phyloP scores from a whole-genome alignment of 2,888 invertebrate species.

The Agrochola lota region DNA sequence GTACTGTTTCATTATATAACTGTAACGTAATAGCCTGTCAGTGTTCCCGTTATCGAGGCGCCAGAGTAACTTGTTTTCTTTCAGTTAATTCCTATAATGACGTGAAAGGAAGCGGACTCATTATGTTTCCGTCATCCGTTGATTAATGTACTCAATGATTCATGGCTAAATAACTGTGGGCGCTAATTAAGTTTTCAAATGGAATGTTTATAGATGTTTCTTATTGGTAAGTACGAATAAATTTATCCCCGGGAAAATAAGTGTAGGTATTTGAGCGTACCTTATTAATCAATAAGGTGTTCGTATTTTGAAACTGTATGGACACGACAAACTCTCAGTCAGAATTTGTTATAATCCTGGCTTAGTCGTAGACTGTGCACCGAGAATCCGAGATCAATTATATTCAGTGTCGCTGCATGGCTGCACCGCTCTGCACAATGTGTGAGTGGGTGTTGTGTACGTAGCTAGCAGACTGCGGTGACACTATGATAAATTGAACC shows the following conservation, averaged over 20 bases:
- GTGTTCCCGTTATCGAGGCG: constrained; percentile 42
- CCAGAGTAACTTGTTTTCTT: constrained; percentile 55
- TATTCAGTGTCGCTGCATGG: constrained; percentile 35
- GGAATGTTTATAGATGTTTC: constrained; percentile 25
- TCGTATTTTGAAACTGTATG: neutral
- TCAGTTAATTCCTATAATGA: constrained; percentile 57
- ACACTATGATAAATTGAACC: constrained; percentile 69
- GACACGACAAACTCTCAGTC: neutral
- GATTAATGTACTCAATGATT: constrained; percentile 54
- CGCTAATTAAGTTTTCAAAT: constrained; percentile 49
- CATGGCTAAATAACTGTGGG: constrained; percentile 44
- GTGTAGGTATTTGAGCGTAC: neutral
- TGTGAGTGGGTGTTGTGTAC: constrained; percentile 44
- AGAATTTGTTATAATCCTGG: neutral
- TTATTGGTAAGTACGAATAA: neutral
- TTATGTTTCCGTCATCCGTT: constrained; percentile 56
- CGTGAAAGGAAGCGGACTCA: constrained; percentile 49
- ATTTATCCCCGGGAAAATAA: neutral
- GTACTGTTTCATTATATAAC: constrained; percentile 23
- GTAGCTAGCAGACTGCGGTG: constrained; percentile 57
- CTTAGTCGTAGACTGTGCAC: constrained; percentile 15
- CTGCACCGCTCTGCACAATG: constrained; percentile 51
- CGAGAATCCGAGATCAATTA: constrained; percentile 35
- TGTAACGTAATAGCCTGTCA: constrained; percentile 38
- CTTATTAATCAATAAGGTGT: neutral